These are phyloP conservation scores for Drosophila sp. DNA, from an alignment of 1,140 invertebrate species.

Conservation along the genomic window DNA sequence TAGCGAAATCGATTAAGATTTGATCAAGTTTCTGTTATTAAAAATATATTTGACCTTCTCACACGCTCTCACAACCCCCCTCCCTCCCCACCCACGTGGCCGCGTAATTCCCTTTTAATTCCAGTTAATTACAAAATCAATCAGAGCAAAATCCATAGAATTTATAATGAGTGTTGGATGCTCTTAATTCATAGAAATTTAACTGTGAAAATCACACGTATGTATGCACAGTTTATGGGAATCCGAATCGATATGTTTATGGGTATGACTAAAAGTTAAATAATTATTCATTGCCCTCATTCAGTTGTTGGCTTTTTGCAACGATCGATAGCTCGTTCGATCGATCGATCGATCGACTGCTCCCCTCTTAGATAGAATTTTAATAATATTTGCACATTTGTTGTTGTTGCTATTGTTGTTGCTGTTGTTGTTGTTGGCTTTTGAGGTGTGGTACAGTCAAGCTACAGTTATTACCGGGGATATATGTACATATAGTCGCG, in stretches of 20 bases:
- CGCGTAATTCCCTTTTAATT: conserved; percentile 17
- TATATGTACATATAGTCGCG: conserved; percentile 33
- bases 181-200: conserved; percentile 71
- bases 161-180: conserved; percentile 59
- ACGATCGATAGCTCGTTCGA: conserved; percentile 5
- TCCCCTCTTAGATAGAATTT: conserved; percentile 62
- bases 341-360: conserved; percentile 13
- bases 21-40: neutral
- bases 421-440: conserved; percentile 36
- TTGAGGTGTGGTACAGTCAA: conserved; percentile 70
- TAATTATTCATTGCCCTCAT: conserved; percentile 68
- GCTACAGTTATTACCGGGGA: conserved; percentile 71
- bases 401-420: conserved; percentile 46
- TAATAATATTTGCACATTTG: conserved; percentile 64
- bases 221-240: neutral
- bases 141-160: conserved; percentile 63
- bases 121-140: conserved; percentile 63
- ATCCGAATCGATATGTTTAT: neutral
- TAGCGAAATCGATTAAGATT: neutral
- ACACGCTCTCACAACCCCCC: neutral
- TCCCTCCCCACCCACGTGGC: neutral
- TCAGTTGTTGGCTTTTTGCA: conserved; percentile 53
- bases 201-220: conserved; percentile 47
- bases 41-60: neutral
- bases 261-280: conserved; percentile 20